Evolutionary conservation across 2,113 vertebrate species (phyloP).

Genomic region (Otocyon megalotis): DNA sequence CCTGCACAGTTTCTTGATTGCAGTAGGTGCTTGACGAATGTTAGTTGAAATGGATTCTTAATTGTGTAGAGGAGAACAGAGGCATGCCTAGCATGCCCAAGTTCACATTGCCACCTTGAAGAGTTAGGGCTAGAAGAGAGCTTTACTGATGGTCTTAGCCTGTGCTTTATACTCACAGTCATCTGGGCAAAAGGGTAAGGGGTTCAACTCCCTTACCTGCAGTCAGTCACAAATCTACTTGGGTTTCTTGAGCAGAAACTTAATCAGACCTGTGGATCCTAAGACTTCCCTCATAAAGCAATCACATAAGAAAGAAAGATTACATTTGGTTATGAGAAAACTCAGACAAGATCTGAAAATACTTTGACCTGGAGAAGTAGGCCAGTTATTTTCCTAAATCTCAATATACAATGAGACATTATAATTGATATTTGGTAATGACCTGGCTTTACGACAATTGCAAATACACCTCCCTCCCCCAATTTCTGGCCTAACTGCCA

Average conservation of each 20-base stretch:
- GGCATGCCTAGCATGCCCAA: background rate
- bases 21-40: background rate
- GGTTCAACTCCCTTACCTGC: background rate
- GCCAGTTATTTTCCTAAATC: background rate
- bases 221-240: background rate
- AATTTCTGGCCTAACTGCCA: constrained; percentile 15
- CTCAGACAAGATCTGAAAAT: background rate
- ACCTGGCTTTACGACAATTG: background rate
- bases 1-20: background rate
- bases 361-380: constrained; percentile 8
- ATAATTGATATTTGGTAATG: background rate
- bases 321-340: constrained; percentile 27
- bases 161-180: background rate
- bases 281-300: background rate
- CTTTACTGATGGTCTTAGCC: background rate
- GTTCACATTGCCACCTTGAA: background rate
- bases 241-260: background rate
- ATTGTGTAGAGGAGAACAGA: background rate
- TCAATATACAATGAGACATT: background rate
- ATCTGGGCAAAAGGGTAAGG: background rate
- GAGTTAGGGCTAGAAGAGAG: background rate
- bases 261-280: background rate
- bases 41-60: background rate
- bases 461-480: background rate
- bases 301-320: background rate